These are phyloP conservation scores for Penelope pileata DNA, from an alignment of 2,113 vertebrate genomes.

Conservation along the genomic window DNA sequence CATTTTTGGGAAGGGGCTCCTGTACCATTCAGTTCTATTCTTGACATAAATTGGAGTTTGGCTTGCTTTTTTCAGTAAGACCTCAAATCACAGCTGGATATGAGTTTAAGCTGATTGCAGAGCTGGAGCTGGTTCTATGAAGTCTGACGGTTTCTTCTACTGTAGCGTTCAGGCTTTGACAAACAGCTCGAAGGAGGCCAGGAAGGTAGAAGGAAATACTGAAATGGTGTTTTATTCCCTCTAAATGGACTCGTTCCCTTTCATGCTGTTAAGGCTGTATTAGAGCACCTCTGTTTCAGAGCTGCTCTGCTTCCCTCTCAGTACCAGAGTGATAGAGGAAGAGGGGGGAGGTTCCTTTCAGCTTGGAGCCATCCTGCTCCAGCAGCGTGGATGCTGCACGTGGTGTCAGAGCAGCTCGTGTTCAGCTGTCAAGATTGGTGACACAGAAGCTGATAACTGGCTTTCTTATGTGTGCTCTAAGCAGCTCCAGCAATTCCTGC, in stretches of 20 bases:
- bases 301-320: neutral
- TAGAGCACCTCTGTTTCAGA: neutral
- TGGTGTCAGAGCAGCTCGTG: neutral
- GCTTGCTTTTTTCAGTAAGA: neutral
- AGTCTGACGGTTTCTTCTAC: neutral
- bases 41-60: neutral
- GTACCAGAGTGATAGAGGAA: neutral
- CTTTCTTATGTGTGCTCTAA: neutral
- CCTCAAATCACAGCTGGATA: neutral
- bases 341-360: neutral
- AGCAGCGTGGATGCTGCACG: neutral
- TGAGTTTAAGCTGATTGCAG: neutral
- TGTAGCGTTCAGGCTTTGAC: neutral
- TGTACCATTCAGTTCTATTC: accelerated
- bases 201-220: neutral
- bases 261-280: neutral
- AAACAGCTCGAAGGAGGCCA: neutral
- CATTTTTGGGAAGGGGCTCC: accelerated
- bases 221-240: neutral
- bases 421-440: neutral
- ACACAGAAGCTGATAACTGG: neutral
- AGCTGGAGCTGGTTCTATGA: neutral
- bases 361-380: neutral
- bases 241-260: neutral
- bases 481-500: neutral